A percentile compares a stretch with the other conserved stretches of the same genome.
phyloP scores from a whole-genome alignment of 2,113 vertebrate species.

The Lanius ludovicianus region DNA sequence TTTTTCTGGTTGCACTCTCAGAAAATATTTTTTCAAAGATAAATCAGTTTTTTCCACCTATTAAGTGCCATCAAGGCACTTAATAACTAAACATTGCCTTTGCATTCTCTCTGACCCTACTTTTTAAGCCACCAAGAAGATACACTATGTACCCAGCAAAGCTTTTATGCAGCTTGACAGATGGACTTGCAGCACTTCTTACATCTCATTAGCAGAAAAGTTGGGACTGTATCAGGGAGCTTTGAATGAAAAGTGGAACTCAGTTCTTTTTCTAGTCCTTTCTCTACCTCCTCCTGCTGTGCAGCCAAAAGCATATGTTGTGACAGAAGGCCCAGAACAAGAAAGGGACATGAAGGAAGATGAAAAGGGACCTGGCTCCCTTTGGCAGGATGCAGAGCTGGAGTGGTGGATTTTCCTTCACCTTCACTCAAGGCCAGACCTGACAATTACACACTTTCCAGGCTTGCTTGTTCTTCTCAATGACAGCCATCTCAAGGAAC shows the following conservation, averaged over 20 bases:
- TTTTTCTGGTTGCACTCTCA: background rate
- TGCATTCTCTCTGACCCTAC: background rate
- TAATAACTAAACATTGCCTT: background rate
- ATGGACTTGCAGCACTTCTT: background rate
- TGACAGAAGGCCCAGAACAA: background rate
- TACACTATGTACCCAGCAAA: background rate
- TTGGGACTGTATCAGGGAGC: background rate
- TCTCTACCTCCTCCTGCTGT: background rate
- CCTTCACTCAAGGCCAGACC: background rate
- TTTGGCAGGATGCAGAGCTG: background rate
- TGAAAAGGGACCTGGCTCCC: background rate
- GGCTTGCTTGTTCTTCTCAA: background rate
- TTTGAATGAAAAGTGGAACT: background rate
- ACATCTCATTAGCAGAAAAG: background rate
- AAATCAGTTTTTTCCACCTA: background rate
- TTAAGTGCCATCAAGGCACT: background rate
- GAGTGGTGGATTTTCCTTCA: background rate
- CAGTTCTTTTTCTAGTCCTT: background rate
- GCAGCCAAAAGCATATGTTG: background rate
- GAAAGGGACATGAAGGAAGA: background rate
- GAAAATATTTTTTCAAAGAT: background rate
- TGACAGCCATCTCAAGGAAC: background rate
- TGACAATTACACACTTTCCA: background rate
- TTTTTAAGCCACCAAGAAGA: background rate
- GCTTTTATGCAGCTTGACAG: background rate